Percentiles rank a stretch among this genome's conserved stretches.
Evolutionary conservation across 2,113 vertebrate species (phyloP).

Genomic region (Herpailurus yagouaroundi): DNA sequence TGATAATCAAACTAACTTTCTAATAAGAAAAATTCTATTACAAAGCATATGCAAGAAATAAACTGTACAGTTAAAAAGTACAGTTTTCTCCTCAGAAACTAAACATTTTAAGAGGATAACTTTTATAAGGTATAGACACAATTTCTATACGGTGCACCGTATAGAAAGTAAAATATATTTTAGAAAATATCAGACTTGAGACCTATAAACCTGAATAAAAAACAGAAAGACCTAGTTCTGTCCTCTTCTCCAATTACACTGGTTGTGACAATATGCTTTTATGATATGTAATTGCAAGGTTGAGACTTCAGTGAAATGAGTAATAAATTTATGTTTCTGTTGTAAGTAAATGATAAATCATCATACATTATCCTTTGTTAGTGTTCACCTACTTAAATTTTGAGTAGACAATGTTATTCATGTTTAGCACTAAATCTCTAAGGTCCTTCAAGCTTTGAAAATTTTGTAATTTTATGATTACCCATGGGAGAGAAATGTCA

Average conservation of each 20-base stretch:
- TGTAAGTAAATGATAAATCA: neutral
- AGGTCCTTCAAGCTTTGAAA: neutral
- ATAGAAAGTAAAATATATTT: neutral
- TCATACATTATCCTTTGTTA: neutral
- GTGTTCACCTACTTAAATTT: neutral
- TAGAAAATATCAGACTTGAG: neutral
- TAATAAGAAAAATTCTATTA: slow-evolving; percentile 34
- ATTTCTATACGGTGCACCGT: slow-evolving; percentile 16
- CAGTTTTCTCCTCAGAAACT: neutral
- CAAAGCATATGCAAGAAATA: slow-evolving; percentile 1
- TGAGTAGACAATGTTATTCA: slow-evolving; percentile 24
- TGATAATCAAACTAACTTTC: neutral
- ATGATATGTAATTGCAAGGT: neutral
- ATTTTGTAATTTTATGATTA: slow-evolving; percentile 39
- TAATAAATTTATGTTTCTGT: slow-evolving; percentile 39
- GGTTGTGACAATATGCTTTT: neutral
- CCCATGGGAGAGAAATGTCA: neutral
- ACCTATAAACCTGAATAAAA: slow-evolving; percentile 12
- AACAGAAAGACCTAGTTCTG: neutral
- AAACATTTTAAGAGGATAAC: neutral
- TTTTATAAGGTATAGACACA: slow-evolving; percentile 24
- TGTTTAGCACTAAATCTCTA: slow-evolving; percentile 6
- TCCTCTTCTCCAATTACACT: neutral
- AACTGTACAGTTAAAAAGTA: neutral
- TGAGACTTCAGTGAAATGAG: neutral